Evolutionary conservation across 2,888 invertebrate species (phyloP).

Genomic region (Anagyrus pseudococci): DNA sequence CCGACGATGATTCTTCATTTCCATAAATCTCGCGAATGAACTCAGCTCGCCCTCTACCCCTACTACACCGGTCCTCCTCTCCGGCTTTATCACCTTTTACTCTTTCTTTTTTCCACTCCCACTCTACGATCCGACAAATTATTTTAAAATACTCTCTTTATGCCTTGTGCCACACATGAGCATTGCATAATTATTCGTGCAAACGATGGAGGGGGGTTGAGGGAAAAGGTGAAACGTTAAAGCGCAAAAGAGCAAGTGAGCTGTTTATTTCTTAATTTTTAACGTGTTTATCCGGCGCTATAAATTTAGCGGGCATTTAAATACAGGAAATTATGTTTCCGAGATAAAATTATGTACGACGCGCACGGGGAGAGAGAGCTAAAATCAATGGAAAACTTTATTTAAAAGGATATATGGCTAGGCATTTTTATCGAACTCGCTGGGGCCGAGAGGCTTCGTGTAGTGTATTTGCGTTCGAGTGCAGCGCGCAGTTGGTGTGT

Average conservation of each 20-base stretch:
- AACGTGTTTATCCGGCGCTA: no score
- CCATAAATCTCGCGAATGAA: slow-evolving; percentile 28
- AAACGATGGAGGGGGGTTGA: no score
- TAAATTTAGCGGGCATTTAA: no score
- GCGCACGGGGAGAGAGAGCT: neutral
- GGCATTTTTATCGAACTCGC: no score
- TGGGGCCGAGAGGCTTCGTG: no score
- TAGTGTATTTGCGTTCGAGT: no score
- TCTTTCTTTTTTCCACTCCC: neutral
- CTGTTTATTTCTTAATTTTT: slow-evolving; percentile 2
- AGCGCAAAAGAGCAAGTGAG: neutral
- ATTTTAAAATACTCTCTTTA: neutral
- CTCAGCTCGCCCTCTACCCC: neutral
- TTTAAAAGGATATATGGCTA: no score
- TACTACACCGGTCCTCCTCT: no score
- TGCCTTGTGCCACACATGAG: neutral
- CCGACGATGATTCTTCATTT: slow-evolving; percentile 8
- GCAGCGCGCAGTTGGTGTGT: no score
- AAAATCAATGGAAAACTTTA: neutral
- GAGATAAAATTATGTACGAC: no score
- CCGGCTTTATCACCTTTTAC: neutral
- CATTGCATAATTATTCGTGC: slow-evolving; percentile 10
- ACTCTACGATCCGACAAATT: neutral
- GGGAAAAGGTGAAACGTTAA: slow-evolving; percentile 4
- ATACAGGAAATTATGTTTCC: no score